A percentile compares a stretch with the other conserved stretches of the same genome.
Conservation (phyloP, 53 echinoderm and acorn worm species). For the Temnopleurus reevesii region DNA sequence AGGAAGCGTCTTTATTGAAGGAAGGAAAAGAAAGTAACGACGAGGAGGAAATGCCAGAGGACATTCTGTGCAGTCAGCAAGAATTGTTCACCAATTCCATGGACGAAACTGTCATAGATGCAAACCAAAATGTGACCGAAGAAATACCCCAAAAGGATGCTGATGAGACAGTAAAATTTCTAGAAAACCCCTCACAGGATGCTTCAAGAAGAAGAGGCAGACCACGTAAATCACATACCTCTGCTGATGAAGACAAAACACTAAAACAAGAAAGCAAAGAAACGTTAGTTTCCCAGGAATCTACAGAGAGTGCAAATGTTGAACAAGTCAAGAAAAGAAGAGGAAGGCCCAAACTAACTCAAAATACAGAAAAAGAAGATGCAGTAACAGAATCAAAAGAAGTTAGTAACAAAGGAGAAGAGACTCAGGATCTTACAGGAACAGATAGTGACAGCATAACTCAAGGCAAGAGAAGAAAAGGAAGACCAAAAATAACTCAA, state of each 20-base stretch:
- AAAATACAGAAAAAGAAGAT: not conserved
- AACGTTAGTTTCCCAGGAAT: not conserved
- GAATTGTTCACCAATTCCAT: not conserved
- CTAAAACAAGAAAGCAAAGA: not conserved
- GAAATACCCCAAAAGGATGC: constrained; percentile 1
- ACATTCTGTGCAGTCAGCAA: not conserved
- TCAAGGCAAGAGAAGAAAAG: too few species aligned
- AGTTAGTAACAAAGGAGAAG: not conserved
- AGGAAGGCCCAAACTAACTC: not conserved
- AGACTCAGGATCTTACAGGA: too few species aligned
- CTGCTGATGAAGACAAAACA: not conserved
- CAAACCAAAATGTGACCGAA: not conserved
- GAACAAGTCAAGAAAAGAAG: constrained; percentile 25
- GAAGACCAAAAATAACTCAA: too few species aligned
- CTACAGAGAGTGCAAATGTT: not conserved
- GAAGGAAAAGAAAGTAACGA: not conserved
- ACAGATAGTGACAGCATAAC: too few species aligned
- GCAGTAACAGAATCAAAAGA: not conserved
- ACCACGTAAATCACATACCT: not conserved
- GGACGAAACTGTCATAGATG: constrained; percentile 34
- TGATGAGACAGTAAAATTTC: not conserved
- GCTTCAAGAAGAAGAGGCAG: not conserved
- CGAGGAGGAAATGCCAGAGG: not conserved
- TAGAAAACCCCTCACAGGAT: not conserved
- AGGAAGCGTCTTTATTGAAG: not conserved